These are phyloP conservation scores for Pempheris klunzingeri DNA, from an alignment of 2,797 vertebrate species.

Conservation along the genomic window DNA sequence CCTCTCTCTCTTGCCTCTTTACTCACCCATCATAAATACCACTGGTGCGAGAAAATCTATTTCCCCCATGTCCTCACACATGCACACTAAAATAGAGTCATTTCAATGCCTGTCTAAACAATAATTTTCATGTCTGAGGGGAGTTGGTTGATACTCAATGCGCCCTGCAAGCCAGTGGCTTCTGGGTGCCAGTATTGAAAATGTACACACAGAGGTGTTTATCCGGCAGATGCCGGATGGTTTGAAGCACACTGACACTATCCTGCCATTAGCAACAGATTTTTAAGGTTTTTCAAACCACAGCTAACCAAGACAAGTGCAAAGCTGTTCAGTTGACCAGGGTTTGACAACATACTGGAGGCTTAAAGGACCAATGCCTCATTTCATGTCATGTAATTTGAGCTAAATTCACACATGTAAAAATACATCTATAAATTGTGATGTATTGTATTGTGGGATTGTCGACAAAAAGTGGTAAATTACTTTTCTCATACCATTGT, in stretches of 20 bases:
- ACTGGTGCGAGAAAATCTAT: conserved; percentile 70
- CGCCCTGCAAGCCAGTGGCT: conserved; percentile 9
- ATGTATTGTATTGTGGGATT: neutral
- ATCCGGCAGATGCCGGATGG: neutral
- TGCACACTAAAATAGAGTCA: conserved; percentile 57
- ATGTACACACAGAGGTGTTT: conserved; percentile 36
- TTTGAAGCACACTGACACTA: conserved; percentile 13
- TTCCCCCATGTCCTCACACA: conserved; percentile 63
- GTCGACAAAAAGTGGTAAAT: neutral
- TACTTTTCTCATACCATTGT: too few species aligned
- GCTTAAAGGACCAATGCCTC: neutral
- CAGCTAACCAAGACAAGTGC: neutral
- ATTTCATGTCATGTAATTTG: neutral
- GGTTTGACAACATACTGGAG: neutral
- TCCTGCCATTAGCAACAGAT: conserved; percentile 3
- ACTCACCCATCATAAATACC: conserved; percentile 65
- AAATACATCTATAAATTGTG: too few species aligned
- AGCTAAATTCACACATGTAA: neutral
- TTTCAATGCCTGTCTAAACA: conserved; percentile 61
- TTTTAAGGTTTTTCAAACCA: conserved; percentile 13
- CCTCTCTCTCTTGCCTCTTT: conserved; percentile 39
- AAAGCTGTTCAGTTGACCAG: conserved; percentile 14
- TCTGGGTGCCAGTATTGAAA: conserved; percentile 25
- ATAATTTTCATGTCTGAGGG: conserved; percentile 52
- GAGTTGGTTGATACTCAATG: conserved; percentile 35